A percentile compares a stretch with the other conserved stretches of the same genome.
These are phyloP conservation scores for Chrysolina oricalcia DNA, from an alignment of 2,888 invertebrate species.

Conservation along the genomic window DNA sequence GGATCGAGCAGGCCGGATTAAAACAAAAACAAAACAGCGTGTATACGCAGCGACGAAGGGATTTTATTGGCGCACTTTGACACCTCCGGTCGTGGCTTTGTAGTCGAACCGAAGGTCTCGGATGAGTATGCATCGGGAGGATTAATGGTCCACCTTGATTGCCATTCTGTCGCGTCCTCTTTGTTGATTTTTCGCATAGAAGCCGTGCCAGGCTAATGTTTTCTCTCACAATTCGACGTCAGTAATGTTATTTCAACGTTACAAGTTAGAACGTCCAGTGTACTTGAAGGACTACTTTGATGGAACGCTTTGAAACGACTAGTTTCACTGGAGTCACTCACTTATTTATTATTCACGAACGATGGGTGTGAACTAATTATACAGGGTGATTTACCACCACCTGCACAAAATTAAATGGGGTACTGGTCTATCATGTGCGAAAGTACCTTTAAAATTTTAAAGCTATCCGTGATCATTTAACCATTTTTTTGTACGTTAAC, in stretches of 20 bases:
- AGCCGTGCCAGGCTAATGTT: not conserved
- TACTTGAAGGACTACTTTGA: not conserved
- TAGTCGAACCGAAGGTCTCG: slow-evolving; percentile 22
- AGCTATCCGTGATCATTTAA: no score
- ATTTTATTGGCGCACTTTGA: slow-evolving; percentile 21
- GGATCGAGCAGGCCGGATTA: not conserved
- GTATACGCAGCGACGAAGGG: slow-evolving; percentile 13
- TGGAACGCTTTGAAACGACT: not conserved
- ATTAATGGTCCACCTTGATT: slow-evolving; percentile 45
- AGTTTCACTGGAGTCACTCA: not conserved
- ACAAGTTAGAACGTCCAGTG: not conserved
- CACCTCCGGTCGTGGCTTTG: slow-evolving; percentile 20
- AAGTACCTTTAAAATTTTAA: no score
- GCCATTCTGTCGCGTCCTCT: slow-evolving; percentile 29
- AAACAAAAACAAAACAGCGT: slow-evolving; percentile 25
- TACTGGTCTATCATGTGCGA: no score
- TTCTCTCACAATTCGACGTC: slow-evolving; percentile 9
- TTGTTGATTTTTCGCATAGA: slow-evolving; percentile 18
- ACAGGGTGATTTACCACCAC: no score
- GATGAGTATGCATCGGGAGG: slow-evolving; percentile 40
- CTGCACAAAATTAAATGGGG: no score
- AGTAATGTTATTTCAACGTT: slow-evolving; percentile 14
- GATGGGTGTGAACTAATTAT: no score
- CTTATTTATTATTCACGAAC: no score
- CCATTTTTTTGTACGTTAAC: no score